Percentiles rank a stretch among this genome's conserved stretches.
phyloP scores from a whole-genome alignment of 2,888 invertebrate species.

The Erebia ligea region DNA sequence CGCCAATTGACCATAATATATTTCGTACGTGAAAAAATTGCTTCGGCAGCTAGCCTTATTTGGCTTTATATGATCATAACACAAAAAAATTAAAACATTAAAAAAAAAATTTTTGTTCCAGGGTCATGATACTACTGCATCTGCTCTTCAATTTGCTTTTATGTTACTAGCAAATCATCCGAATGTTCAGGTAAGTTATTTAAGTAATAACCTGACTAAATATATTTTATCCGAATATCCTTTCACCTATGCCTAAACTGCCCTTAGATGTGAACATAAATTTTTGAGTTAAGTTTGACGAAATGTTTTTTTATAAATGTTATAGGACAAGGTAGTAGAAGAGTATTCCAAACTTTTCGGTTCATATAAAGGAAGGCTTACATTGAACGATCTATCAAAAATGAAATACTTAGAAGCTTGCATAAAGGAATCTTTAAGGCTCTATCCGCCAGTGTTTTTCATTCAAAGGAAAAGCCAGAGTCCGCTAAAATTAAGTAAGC shows the following conservation, averaged over 20 bases:
- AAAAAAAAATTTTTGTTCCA: slow-evolving; percentile 53
- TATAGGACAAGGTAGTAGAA: slow-evolving; percentile 27
- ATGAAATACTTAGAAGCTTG: slow-evolving; percentile 88
- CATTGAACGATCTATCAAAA: slow-evolving; percentile 84
- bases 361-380: slow-evolving; percentile 82
- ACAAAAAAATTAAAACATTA: neutral
- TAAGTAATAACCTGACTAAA: too few species aligned
- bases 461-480: slow-evolving; percentile 83
- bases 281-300: too few species aligned
- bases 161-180: slow-evolving; percentile 72
- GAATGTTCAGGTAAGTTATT: slow-evolving; percentile 52
- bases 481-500: slow-evolving; percentile 82
- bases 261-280: too few species aligned
- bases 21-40: too few species aligned
- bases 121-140: slow-evolving; percentile 81
- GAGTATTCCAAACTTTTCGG: slow-evolving; percentile 29
- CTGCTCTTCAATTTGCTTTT: slow-evolving; percentile 66
- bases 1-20: too few species aligned
- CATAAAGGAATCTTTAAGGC: slow-evolving; percentile 71
- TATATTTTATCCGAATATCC: too few species aligned
- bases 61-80: neutral
- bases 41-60: too few species aligned
- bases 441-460: slow-evolving; percentile 86
- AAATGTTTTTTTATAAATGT: neutral
- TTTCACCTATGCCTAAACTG: too few species aligned